Conservation (phyloP, 2,888 invertebrate genomes). For the Agrotis segetum region DNA sequence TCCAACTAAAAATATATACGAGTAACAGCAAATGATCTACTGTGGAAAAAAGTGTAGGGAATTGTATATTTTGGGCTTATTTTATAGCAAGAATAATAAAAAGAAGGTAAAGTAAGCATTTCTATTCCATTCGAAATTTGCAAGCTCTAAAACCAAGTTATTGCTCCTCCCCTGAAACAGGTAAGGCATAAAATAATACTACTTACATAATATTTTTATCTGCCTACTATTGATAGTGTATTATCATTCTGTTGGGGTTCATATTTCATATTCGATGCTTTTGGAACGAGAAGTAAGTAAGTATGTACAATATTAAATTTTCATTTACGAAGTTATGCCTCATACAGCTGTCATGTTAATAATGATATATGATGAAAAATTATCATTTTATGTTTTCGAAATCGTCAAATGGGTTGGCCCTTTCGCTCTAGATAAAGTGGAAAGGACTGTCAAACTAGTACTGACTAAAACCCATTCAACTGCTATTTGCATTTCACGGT, state of each 20-base stretch:
- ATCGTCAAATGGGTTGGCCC: no score
- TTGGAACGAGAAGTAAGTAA: background rate
- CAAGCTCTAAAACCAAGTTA: conserved; percentile 60
- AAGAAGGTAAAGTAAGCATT: conserved; percentile 52
- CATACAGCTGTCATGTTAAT: no score
- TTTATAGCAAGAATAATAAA: conserved; percentile 51
- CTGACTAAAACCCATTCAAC: no score
- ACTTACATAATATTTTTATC: conserved; percentile 54
- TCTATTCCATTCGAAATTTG: conserved; percentile 57
- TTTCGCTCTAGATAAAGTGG: no score
- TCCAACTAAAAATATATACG: conserved; percentile 41
- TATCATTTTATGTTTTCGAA: no score
- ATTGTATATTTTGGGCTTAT: conserved; percentile 64
- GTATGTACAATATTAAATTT: no score
- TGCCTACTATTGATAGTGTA: conserved; percentile 44
- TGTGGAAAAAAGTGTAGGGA: conserved; percentile 51
- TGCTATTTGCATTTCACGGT: no score
- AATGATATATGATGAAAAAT: no score
- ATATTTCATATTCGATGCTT: conserved; percentile 27
- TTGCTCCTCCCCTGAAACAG: conserved; percentile 42
- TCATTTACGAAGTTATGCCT: no score
- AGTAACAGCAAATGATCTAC: conserved; percentile 57
- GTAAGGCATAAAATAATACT: conserved; percentile 57
- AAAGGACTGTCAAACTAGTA: no score
- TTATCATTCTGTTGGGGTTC: conserved; percentile 23